Evolutionary conservation across 1,140 invertebrate species (phyloP).

Genomic region (Theocolax elegans): DNA sequence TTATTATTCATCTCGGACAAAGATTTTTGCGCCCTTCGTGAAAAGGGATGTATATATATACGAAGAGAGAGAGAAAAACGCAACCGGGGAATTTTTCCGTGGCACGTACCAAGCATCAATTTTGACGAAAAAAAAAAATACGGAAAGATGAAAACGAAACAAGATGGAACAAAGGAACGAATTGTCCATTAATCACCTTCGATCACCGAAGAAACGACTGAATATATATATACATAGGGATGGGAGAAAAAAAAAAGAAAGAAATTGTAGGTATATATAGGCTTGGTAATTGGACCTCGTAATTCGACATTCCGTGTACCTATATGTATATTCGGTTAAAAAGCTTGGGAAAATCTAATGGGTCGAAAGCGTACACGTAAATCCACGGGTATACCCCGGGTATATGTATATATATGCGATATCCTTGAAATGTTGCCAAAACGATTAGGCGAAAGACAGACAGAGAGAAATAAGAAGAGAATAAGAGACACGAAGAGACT

Average conservation of each 20-base stretch:
- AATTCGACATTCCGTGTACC: too few relatives aligned
- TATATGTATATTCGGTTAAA: too few relatives aligned
- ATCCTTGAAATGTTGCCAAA: conserved; percentile 60
- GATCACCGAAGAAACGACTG: conserved; percentile 1
- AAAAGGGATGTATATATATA: neutral
- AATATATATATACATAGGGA: too few relatives aligned
- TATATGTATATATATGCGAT: conserved; percentile 48
- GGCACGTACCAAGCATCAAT: conserved; percentile 7
- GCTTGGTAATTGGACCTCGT: too few relatives aligned
- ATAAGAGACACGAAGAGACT: too few relatives aligned
- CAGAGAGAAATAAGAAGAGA: too few relatives aligned
- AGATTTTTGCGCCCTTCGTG: neutral
- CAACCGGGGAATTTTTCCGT: neutral
- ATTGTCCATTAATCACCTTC: conserved; percentile 10
- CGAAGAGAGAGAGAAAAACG: neutral
- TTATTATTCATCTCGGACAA: neutral
- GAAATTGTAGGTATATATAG: too few relatives aligned
- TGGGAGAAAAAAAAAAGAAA: too few relatives aligned
- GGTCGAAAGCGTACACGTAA: too few relatives aligned
- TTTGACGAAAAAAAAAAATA: neutral
- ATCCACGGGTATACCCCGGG: too few relatives aligned
- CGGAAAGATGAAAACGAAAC: neutral
- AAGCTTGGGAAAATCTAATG: too few relatives aligned
- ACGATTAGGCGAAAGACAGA: conserved; percentile 54
- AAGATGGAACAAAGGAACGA: neutral